Percentiles rank a stretch among this genome's conserved stretches.
Evolutionary conservation across 2,113 vertebrate species (phyloP).

Genomic region (Clarias macrocephalus): DNA sequence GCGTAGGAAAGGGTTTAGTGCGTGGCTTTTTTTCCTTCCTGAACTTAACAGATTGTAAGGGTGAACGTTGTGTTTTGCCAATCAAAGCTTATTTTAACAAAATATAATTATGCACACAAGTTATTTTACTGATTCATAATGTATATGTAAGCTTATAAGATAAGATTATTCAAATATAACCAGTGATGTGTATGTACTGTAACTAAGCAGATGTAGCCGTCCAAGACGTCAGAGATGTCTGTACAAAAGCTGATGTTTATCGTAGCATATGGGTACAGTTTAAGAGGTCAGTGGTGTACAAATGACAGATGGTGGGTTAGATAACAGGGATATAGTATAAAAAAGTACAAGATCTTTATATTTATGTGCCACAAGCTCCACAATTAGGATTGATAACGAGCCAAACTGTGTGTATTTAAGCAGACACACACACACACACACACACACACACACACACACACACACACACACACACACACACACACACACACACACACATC

Average conservation of each 20-base stretch:
- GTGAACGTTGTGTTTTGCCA: neutral
- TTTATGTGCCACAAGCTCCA: neutral
- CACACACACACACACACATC: neutral
- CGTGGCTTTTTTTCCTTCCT: neutral
- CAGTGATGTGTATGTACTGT: too few relatives aligned
- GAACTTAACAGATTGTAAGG: conserved; percentile 21
- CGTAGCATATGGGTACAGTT: too few relatives aligned
- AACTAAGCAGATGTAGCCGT: too few relatives aligned
- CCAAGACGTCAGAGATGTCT: too few relatives aligned
- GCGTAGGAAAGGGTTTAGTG: neutral
- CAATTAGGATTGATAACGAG: conserved; percentile 9
- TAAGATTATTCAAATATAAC: too few relatives aligned
- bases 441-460: neutral
- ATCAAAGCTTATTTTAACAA: neutral
- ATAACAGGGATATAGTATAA: neutral
- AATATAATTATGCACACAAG: too few relatives aligned
- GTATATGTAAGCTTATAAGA: too few relatives aligned
- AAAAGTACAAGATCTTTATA: neutral
- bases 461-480: neutral
- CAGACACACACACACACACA: neutral
- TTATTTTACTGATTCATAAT: too few relatives aligned
- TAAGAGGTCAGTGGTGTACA: too few relatives aligned
- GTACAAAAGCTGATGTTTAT: too few relatives aligned
- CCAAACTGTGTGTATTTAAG: neutral
- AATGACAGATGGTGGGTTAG: too few relatives aligned